Conservation (phyloP, 2,797 vertebrate species). For the Denticeps clupeoides region DNA sequence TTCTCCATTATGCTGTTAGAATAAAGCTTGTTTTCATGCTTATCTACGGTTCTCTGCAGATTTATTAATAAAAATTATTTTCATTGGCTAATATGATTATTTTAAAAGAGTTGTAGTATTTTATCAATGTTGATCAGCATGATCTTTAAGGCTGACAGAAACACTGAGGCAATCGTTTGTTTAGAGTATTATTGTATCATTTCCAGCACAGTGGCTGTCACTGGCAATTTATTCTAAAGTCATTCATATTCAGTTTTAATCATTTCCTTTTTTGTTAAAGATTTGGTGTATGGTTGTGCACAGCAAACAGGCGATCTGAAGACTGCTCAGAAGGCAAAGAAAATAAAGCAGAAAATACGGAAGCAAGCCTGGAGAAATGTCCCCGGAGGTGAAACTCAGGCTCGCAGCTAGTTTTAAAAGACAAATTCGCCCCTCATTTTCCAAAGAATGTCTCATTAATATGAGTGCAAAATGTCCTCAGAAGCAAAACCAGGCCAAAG, state of each 20-base stretch:
- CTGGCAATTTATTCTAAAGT: no score
- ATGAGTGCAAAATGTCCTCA: constrained; percentile 42
- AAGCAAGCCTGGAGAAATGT: constrained; percentile 26
- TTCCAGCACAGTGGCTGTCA: no score
- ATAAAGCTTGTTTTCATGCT: no score
- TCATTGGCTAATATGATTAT: background rate
- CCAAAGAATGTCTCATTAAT: constrained; percentile 53
- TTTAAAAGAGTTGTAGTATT: background rate
- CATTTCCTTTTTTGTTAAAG: no score
- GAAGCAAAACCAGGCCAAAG: constrained; percentile 32
- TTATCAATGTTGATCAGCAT: background rate
- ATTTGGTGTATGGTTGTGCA: no score
- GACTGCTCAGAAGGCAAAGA: no score
- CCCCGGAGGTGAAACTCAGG: constrained; percentile 42
- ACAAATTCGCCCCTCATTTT: constrained; percentile 28
- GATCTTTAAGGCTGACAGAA: background rate
- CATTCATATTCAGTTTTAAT: no score
- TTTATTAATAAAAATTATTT: background rate
- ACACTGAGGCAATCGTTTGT: background rate
- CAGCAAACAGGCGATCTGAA: no score
- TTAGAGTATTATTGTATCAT: background rate
- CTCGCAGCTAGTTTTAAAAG: constrained; percentile 45
- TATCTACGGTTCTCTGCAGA: no score
- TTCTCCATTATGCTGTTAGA: no score
- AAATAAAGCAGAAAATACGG: constrained; percentile 20